A percentile compares a stretch with the other conserved stretches of the same genome.
Evolutionary conservation across 2,113 vertebrate genomes (phyloP).

Genomic region (Crotalus horridus): DNA sequence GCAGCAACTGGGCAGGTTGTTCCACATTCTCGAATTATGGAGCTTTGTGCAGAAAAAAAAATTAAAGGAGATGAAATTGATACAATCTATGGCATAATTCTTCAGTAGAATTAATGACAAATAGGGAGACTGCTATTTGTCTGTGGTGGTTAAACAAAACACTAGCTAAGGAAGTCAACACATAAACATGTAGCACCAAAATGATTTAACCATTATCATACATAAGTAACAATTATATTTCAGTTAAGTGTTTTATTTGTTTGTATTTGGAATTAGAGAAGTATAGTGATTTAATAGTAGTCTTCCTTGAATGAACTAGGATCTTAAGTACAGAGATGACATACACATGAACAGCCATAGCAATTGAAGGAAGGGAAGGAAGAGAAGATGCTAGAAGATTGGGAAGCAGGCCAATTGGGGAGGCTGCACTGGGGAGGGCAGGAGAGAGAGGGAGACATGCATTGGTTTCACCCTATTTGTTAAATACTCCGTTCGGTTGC

Average conservation of each 20-base stretch:
- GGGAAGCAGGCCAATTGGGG: background rate
- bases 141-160: background rate
- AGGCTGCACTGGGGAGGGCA: background rate
- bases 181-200: background rate
- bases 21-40: background rate
- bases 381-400: background rate
- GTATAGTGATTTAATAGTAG: background rate
- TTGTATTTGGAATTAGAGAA: background rate
- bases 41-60: background rate
- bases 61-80: background rate
- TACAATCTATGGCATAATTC: background rate
- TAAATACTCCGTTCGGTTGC: too few species aligned
- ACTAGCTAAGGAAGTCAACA: background rate
- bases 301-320: background rate
- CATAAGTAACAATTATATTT: background rate
- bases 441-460: background rate
- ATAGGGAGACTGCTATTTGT: background rate
- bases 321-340: background rate
- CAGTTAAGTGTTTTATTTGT: background rate
- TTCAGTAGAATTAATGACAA: background rate
- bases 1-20: background rate
- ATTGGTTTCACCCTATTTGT: background rate
- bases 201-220: background rate
- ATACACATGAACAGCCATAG: background rate
- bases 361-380: background rate